Evolutionary conservation across 2,888 invertebrate species (phyloP).

Genomic region (Zhuqinia jingwanae): DNA sequence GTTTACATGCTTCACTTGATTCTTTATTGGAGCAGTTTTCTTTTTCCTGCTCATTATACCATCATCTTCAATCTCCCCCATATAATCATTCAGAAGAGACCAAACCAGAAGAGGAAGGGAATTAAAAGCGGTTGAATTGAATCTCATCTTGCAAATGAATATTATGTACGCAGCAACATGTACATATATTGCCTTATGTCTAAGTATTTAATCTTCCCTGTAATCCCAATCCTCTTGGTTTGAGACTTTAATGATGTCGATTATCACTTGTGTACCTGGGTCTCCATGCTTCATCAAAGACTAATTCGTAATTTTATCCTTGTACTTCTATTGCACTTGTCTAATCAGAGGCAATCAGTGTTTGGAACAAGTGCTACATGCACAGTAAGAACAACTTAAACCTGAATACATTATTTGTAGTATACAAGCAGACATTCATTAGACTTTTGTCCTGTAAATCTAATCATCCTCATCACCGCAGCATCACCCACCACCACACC

Average conservation of each 20-base stretch:
- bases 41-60: neutral
- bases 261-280: slow-evolving; percentile 71
- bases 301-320: slow-evolving; percentile 70
- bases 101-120: slow-evolving; percentile 40
- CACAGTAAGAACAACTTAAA: neutral
- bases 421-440: neutral
- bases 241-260: slow-evolving; percentile 66
- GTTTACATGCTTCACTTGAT: slow-evolving; percentile 44
- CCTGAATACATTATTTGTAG: neutral
- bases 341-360: slow-evolving; percentile 70
- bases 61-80: slow-evolving; percentile 1
- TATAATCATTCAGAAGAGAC: neutral
- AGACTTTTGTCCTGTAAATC: slow-evolving; percentile 5
- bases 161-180: too few species aligned
- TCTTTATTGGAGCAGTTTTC: slow-evolving; percentile 40
- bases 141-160: neutral
- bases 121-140: slow-evolving; percentile 1
- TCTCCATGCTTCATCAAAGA: slow-evolving; percentile 70
- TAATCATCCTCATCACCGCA: slow-evolving; percentile 8
- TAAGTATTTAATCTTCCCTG: slow-evolving; percentile 26
- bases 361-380: slow-evolving; percentile 37
- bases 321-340: slow-evolving; percentile 63
- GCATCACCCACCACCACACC: too few species aligned
- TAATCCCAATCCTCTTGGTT: slow-evolving; percentile 32
- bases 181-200: neutral